Conservation (phyloP, 2,888 invertebrate species). For the Amphipyra tragopoginis region DNA sequence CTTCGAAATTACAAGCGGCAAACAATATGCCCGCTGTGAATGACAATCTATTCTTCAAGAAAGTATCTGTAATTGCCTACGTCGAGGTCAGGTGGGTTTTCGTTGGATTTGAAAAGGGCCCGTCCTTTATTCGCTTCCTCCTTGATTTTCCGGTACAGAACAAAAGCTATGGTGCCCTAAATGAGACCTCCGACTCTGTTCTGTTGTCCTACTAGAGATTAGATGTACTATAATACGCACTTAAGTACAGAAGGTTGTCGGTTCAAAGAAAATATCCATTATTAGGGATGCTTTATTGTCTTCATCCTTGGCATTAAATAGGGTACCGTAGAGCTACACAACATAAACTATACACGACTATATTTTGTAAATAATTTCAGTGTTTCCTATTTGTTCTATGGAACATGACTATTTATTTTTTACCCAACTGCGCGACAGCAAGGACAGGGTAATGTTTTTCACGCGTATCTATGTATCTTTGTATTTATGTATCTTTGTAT, state of each 20-base stretch:
- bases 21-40: slow-evolving; percentile 58
- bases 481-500: no score
- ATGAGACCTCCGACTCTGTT: slow-evolving; percentile 71
- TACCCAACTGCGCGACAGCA: no score
- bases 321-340: slow-evolving; percentile 1
- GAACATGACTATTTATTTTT: no score
- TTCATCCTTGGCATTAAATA: slow-evolving; percentile 14
- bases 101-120: slow-evolving; percentile 74
- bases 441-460: no score
- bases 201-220: slow-evolving; percentile 63
- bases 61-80: slow-evolving; percentile 79
- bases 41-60: slow-evolving; percentile 74
- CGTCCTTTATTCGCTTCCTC: slow-evolving; percentile 70
- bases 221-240: slow-evolving; percentile 41
- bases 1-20: slow-evolving; percentile 37
- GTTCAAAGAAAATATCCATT: slow-evolving; percentile 46
- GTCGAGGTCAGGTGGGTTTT: slow-evolving; percentile 73
- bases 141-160: slow-evolving; percentile 78
- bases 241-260: slow-evolving; percentile 33
- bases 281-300: slow-evolving; percentile 45
- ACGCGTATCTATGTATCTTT: no score
- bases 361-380: background rate
- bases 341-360: background rate
- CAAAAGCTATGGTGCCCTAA: slow-evolving; percentile 72
- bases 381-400: no score